phyloP scores from a whole-genome alignment of 2,113 vertebrate species.

The Elachura formosa region DNA sequence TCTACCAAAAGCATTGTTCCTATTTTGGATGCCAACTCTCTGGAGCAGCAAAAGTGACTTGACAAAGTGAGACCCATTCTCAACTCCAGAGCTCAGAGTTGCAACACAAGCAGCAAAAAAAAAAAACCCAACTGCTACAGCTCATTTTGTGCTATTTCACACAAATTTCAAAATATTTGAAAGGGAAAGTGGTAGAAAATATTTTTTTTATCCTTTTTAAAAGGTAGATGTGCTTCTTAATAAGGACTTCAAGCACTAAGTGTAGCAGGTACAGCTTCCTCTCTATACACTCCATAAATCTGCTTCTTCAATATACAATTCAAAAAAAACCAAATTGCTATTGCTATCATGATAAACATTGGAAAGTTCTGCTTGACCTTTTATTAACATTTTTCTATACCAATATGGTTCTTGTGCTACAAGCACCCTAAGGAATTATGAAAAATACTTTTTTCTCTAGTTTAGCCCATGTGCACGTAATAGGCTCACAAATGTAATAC shows the following conservation, averaged over 20 bases:
- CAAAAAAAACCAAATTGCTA: conserved; percentile 60
- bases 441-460: conserved; percentile 82
- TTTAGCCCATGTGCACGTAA: conserved; percentile 85
- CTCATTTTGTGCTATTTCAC: not conserved
- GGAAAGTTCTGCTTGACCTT: conserved; percentile 79
- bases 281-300: conserved; percentile 28
- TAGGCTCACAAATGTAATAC: conserved; percentile 85
- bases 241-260: not conserved
- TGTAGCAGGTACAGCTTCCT: not conserved
- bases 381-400: conserved; percentile 80
- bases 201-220: not conserved
- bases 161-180: not conserved
- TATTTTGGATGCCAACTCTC: not conserved
- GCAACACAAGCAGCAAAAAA: not conserved
- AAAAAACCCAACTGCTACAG: not conserved
- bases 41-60: not conserved
- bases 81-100: not conserved
- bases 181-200: not conserved
- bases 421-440: conserved; percentile 82
- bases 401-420: conserved; percentile 76
- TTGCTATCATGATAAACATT: conserved; percentile 67
- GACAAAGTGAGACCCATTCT: rapidly evolving
- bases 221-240: not conserved
- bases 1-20: not conserved
- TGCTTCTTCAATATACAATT: conserved; percentile 49